A percentile compares a stretch with the other conserved stretches of the same genome.
phyloP scores from a whole-genome alignment of 2,113 vertebrate genomes.

The Hystrix cristata region DNA sequence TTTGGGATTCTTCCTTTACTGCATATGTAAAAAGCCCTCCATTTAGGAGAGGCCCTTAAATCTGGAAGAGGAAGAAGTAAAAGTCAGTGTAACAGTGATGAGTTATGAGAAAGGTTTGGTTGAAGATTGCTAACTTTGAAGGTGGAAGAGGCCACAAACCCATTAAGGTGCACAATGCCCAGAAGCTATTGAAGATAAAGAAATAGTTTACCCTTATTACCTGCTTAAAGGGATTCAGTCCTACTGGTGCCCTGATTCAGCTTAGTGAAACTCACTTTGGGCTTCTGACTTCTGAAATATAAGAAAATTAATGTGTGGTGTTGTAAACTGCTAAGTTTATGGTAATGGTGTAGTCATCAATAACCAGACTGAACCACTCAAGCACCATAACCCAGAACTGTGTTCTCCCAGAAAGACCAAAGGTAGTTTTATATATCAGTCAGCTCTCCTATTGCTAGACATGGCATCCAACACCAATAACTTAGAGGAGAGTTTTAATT shows the following conservation, averaged over 20 bases:
- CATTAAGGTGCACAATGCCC: background rate
- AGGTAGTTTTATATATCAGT: background rate
- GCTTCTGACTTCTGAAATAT: background rate
- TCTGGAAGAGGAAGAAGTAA: background rate
- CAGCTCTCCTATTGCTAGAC: background rate
- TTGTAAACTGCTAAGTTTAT: background rate
- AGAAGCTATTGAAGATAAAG: background rate
- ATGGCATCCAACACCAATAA: background rate
- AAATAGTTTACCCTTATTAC: rapidly evolving
- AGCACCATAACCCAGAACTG: background rate
- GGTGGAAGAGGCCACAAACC: background rate
- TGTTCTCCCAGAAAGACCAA: background rate
- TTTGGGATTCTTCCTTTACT: background rate
- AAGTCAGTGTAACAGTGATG: background rate
- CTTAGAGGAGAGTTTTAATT: background rate
- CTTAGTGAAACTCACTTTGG: background rate
- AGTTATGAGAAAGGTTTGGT: background rate
- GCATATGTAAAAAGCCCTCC: background rate
- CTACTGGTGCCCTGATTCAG: background rate
- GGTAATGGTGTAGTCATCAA: background rate
- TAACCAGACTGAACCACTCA: background rate
- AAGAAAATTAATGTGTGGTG: too few relatives aligned
- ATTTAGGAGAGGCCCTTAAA: background rate
- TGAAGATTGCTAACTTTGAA: background rate
- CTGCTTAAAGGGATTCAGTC: background rate